Conservation (phyloP, 2,113 vertebrate species). For the Nasalis larvatus region DNA sequence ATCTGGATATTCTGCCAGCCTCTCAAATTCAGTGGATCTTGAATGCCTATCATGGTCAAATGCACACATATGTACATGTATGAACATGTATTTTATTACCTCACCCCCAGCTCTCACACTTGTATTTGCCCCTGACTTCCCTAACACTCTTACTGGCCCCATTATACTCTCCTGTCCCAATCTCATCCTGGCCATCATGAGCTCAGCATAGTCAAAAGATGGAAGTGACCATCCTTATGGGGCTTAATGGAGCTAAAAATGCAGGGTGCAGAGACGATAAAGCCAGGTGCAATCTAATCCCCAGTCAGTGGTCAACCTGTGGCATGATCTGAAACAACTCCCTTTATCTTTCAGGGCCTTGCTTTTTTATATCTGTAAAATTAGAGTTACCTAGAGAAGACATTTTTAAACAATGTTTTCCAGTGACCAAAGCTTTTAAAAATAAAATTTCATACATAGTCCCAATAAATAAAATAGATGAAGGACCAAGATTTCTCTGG, state of each 20-base stretch:
- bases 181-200: not conserved
- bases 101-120: not conserved
- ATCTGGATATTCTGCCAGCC: not conserved
- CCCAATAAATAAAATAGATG: not conserved
- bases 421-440: not conserved
- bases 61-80: not conserved
- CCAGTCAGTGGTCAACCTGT: too few relatives aligned
- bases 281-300: fast-evolving
- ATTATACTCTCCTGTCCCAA: not conserved
- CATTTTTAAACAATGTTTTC: not conserved
- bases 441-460: not conserved
- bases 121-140: not conserved
- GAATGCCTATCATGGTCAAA: not conserved
- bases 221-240: not conserved
- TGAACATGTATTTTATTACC: not conserved
- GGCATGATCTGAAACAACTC: fast-evolving
- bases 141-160: not conserved
- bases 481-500: not conserved
- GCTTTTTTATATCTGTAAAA: not conserved
- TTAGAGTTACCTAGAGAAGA: not conserved
- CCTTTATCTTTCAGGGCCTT: not conserved
- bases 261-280: fast-evolving
- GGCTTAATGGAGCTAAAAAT: too few relatives aligned
- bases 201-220: not conserved
- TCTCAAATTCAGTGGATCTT: not conserved